Evolutionary conservation across 2,797 vertebrate species (phyloP).

Genomic region (Lagorchestes hirsutus): DNA sequence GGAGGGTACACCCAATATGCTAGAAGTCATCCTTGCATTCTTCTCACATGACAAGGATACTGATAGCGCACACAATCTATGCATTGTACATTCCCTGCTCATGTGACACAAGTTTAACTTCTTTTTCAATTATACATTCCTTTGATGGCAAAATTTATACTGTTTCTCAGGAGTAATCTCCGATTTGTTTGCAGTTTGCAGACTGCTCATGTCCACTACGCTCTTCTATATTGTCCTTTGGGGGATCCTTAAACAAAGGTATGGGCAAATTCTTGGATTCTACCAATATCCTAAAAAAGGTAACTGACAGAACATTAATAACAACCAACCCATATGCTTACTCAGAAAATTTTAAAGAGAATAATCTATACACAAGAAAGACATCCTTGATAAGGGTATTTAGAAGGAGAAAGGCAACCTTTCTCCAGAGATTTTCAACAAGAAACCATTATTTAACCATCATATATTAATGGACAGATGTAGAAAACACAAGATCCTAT

Average conservation of each 20-base stretch:
- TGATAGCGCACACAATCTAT: neutral
- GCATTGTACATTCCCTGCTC: neutral
- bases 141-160: neutral
- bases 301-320: neutral
- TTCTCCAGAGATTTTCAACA: neutral
- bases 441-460: neutral
- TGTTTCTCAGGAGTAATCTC: neutral
- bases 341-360: neutral
- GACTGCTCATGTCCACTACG: neutral
- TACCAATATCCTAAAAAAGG: neutral
- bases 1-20: neutral
- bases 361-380: neutral
- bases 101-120: neutral
- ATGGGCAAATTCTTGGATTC: neutral
- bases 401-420: neutral
- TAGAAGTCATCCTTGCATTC: neutral
- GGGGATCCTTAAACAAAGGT: neutral
- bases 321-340: neutral
- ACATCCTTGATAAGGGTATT: neutral
- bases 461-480: neutral
- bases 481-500: neutral
- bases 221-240: neutral
- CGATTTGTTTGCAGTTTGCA: neutral
- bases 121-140: neutral
- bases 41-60: neutral